These are phyloP conservation scores for Ciconia maguari DNA, from an alignment of 2,113 vertebrate genomes.

Conservation along the genomic window DNA sequence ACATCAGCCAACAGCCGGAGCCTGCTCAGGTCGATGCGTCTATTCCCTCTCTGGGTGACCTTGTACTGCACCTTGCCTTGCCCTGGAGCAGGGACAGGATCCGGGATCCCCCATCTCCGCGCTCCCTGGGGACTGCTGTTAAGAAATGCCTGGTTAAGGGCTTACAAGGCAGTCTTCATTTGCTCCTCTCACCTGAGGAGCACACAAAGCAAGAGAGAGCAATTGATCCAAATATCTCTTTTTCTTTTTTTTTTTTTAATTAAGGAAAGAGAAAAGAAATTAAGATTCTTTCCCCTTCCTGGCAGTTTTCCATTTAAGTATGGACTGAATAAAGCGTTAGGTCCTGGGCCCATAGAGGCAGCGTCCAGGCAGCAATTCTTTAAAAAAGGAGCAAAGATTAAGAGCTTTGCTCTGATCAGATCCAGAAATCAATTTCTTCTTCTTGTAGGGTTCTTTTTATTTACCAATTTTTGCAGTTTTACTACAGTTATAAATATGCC, in stretches of 20 bases:
- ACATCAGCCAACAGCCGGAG: background rate
- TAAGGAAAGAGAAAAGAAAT: background rate
- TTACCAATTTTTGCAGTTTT: background rate
- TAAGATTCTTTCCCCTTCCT: background rate
- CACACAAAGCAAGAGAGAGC: background rate
- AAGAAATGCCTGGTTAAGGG: background rate
- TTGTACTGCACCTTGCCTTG: rapidly evolving
- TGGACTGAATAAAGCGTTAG: background rate
- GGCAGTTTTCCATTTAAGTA: background rate
- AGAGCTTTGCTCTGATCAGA: background rate
- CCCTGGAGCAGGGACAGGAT: background rate
- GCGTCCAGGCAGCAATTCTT: background rate
- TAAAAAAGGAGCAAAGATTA: slow-evolving; percentile 35
- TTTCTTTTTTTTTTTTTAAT: background rate
- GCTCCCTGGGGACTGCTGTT: background rate
- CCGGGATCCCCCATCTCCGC: background rate
- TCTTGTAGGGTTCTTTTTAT: background rate
- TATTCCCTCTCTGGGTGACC: background rate
- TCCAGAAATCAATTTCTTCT: slow-evolving; percentile 35
- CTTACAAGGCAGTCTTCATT: background rate
- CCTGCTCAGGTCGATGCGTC: rapidly evolving
- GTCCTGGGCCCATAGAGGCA: background rate
- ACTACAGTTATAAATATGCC: background rate
- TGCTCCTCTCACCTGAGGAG: background rate
- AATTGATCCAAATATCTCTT: background rate